These are phyloP conservation scores for Drosophila paramelanica DNA, from an alignment of 2,888 invertebrate genomes.

Conservation along the genomic window DNA sequence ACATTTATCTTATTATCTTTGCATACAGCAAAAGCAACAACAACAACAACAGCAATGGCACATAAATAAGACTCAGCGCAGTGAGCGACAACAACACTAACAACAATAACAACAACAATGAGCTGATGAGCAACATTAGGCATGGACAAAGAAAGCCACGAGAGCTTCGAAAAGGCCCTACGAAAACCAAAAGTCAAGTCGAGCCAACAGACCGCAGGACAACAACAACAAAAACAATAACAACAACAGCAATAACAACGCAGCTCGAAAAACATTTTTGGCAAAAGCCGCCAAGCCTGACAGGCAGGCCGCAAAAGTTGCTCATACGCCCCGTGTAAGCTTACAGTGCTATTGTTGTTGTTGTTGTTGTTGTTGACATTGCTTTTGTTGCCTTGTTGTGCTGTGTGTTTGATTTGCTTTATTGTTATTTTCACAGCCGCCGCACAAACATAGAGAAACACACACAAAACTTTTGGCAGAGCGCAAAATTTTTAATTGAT, in stretches of 20 bases:
- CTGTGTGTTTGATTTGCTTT: constrained; percentile 69
- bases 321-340: constrained; percentile 64
- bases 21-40: constrained; percentile 59
- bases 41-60: constrained; percentile 44
- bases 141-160: constrained; percentile 75
- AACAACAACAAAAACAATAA: constrained; percentile 36
- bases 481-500: constrained; percentile 77
- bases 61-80: constrained; percentile 76
- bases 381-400: not conserved
- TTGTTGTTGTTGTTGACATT: constrained; percentile 7
- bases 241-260: constrained; percentile 28
- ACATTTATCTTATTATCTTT: constrained; percentile 82
- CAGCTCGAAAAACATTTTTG: constrained; percentile 63
- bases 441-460: constrained; percentile 24
- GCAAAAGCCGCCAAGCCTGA: constrained; percentile 65
- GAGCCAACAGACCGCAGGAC: constrained; percentile 74
- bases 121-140: constrained; percentile 77
- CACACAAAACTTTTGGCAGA: constrained; percentile 58
- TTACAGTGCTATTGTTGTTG: constrained; percentile 16
- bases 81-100: constrained; percentile 39
- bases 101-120: constrained; percentile 56
- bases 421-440: constrained; percentile 59
- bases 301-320: constrained; percentile 68
- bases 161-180: constrained; percentile 67
- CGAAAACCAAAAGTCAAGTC: constrained; percentile 80